Evolutionary conservation across 2,888 invertebrate genomes (phyloP).

Genomic region (Pterostichus niger): DNA sequence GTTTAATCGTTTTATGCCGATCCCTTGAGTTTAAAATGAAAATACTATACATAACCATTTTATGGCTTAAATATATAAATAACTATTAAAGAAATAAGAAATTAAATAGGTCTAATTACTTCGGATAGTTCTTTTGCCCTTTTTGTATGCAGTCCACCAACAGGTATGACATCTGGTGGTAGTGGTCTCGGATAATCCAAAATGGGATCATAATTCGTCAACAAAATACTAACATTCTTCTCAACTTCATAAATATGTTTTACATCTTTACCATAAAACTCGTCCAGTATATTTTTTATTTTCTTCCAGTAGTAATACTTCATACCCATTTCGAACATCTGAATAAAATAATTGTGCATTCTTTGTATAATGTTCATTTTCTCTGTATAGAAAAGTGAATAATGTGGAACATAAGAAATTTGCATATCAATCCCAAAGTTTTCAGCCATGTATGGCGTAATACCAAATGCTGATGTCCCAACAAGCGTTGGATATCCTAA

Average conservation of each 20-base stretch:
- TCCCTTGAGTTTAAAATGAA: too few relatives aligned
- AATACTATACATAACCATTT: too few relatives aligned
- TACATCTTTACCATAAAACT: conserved; percentile 70
- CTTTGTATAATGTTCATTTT: conserved; percentile 12
- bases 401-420: conserved; percentile 6
- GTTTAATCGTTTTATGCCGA: too few relatives aligned
- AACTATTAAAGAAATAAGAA: too few relatives aligned
- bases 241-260: conserved; percentile 70
- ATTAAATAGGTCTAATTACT: conserved; percentile 67
- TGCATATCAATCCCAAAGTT: conserved; percentile 27
- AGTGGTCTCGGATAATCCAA: conserved; percentile 72
- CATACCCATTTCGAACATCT: conserved; percentile 7
- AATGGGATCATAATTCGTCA: conserved; percentile 72
- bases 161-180: conserved; percentile 74
- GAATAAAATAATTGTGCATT: conserved; percentile 2
- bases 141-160: conserved; percentile 74
- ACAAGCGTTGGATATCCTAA: conserved; percentile 5
- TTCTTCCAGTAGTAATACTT: conserved; percentile 66
- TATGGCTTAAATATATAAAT: too few relatives aligned
- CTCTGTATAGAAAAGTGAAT: neutral
- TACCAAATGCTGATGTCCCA: neutral
- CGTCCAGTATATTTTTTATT: conserved; percentile 69
- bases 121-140: conserved; percentile 70
- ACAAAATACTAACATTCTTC: conserved; percentile 71
- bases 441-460: neutral